These are phyloP conservation scores for Brachypteracias leptosomus DNA, from an alignment of 2,113 vertebrate genomes.

Conservation along the genomic window DNA sequence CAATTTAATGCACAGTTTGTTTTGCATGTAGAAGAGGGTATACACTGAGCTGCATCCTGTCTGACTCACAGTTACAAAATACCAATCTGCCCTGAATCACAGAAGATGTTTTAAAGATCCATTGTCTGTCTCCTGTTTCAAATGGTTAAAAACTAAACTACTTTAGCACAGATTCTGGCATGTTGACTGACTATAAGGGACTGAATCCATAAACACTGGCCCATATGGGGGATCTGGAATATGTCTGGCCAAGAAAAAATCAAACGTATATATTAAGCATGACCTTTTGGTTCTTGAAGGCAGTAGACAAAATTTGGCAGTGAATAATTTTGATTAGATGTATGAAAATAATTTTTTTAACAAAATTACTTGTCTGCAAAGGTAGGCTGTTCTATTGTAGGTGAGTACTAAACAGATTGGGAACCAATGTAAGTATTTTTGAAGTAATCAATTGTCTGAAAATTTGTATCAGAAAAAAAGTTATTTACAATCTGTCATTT, in stretches of 20 bases:
- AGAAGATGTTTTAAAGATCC: not conserved
- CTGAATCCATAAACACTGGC: not conserved
- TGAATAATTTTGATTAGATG: not conserved
- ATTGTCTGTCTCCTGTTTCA: not conserved
- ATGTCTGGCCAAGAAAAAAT: not conserved
- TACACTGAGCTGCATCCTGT: not conserved
- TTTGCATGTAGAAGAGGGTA: slow-evolving; percentile 6
- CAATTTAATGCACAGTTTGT: slow-evolving; percentile 71
- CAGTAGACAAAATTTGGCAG: not conserved
- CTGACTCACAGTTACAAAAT: not conserved
- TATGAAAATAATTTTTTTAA: not conserved
- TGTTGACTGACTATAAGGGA: not conserved
- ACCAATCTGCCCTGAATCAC: not conserved
- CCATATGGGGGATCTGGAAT: not conserved
- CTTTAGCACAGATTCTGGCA: not conserved
- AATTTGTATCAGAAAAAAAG: not conserved
- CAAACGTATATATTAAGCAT: not conserved
- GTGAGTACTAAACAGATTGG: not conserved
- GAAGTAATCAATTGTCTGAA: not conserved
- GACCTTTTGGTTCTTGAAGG: not conserved
- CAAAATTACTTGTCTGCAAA: not conserved
- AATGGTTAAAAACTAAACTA: not conserved
- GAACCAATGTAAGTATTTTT: not conserved
- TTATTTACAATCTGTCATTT: not conserved
- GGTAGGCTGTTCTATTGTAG: not conserved